A percentile compares a stretch with the other conserved stretches of the same genome.
Conservation (phyloP, 2,113 vertebrate genomes). For the Callipepla californica region DNA sequence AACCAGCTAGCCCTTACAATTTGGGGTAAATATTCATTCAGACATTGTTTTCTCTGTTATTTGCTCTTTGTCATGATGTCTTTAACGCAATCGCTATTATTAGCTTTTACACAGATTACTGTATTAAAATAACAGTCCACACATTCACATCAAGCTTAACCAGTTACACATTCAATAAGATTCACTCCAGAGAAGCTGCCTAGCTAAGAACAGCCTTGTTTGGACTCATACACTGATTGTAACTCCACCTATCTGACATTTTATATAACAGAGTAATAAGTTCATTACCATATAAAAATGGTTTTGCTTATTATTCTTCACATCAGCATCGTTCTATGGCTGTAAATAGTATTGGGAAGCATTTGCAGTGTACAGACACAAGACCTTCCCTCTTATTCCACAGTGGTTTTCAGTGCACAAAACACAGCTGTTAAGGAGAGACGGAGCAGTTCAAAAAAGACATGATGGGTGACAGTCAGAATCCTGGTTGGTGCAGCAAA, state of each 20-base stretch:
- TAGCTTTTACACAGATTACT: neutral
- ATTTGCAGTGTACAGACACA: neutral
- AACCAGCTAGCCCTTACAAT: neutral
- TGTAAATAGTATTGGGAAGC: neutral
- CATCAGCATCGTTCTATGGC: neutral
- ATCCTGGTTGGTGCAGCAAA: no score
- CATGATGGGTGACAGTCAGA: neutral
- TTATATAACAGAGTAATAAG: neutral
- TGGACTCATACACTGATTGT: neutral
- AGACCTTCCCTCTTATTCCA: neutral
- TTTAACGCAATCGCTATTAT: neutral
- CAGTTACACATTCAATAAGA: no score
- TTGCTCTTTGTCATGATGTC: neutral
- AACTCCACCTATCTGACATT: neutral
- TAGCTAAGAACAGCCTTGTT: neutral
- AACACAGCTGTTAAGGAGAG: neutral
- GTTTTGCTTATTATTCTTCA: neutral
- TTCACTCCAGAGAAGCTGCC: neutral
- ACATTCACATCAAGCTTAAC: neutral
- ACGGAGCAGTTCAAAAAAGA: neutral
- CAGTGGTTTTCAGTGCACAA: neutral
- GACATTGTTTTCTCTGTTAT: neutral
- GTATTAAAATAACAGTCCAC: neutral
- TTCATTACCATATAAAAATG: neutral
- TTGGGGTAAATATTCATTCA: neutral